Evolutionary conservation across 2,113 vertebrate species (phyloP).

Genomic region (Sialia sialis): DNA sequence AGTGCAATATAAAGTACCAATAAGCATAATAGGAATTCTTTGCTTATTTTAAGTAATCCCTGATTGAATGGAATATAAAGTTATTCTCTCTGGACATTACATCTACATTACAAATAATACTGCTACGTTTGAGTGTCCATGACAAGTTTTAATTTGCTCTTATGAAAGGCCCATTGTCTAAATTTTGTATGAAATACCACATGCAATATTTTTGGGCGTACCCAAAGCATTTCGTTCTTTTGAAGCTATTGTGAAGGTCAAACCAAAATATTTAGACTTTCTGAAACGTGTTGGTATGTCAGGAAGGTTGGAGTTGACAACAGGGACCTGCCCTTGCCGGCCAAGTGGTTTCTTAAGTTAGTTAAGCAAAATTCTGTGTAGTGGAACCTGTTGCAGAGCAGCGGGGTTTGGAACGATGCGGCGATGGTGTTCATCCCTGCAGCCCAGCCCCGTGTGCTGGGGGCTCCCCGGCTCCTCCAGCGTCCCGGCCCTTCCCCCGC

Average conservation of each 20-base stretch:
- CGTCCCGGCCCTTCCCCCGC: background rate
- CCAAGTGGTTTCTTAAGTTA: background rate
- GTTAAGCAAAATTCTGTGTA: background rate
- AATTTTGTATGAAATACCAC: background rate
- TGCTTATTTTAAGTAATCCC: background rate
- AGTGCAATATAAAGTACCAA: background rate
- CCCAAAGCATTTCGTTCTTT: background rate
- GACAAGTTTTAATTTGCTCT: background rate
- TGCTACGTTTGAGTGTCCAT: background rate
- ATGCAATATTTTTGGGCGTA: background rate
- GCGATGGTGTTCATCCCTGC: too few species aligned
- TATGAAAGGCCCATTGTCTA: background rate
- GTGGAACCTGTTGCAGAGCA: background rate
- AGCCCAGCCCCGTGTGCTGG: rapidly evolving
- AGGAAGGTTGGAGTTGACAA: background rate
- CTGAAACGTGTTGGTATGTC: background rate
- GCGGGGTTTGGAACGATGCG: background rate
- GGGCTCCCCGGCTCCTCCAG: background rate
- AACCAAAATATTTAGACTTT: background rate
- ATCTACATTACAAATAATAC: background rate
- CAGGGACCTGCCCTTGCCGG: background rate
- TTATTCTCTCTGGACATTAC: background rate
- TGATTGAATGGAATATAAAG: background rate
- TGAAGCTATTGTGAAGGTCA: background rate
- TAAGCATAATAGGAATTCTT: background rate